Percentiles rank a stretch among this genome's conserved stretches.
phyloP scores from a whole-genome alignment of 2,888 invertebrate species.

The Bugulina stolonifera region DNA sequence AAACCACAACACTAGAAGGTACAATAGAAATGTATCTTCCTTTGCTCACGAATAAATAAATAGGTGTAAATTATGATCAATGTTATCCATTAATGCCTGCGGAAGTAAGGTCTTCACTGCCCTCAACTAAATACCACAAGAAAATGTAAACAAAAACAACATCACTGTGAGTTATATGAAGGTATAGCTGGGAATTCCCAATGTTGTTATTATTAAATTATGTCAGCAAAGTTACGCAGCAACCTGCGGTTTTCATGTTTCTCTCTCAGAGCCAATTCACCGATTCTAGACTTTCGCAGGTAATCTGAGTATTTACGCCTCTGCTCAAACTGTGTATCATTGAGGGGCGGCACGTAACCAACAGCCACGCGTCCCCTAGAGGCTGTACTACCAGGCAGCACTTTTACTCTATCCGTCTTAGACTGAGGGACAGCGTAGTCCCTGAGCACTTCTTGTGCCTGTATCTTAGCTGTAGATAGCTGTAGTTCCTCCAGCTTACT shows the following conservation, averaged over 20 bases:
- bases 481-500: background rate
- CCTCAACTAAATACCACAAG: no score
- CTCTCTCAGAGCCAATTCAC: background rate
- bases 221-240: background rate
- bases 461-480: conserved; percentile 17
- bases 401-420: conserved; percentile 10
- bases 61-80: no score
- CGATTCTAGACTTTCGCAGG: conserved; percentile 29
- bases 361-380: conserved; percentile 28
- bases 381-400: background rate
- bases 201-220: background rate
- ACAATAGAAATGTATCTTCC: background rate
- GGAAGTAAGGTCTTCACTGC: no score
- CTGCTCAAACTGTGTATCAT: conserved; percentile 37
- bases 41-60: background rate
- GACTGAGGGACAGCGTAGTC: background rate
- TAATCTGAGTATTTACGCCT: conserved; percentile 44
- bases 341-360: conserved; percentile 32
- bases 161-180: no score
- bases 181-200: no score
- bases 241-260: background rate
- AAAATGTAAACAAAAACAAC: no score
- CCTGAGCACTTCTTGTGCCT: background rate
- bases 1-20: conserved; percentile 2
- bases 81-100: no score